These are phyloP conservation scores for Acrobasis repandana DNA, from an alignment of 2,888 invertebrate species.

Conservation along the genomic window DNA sequence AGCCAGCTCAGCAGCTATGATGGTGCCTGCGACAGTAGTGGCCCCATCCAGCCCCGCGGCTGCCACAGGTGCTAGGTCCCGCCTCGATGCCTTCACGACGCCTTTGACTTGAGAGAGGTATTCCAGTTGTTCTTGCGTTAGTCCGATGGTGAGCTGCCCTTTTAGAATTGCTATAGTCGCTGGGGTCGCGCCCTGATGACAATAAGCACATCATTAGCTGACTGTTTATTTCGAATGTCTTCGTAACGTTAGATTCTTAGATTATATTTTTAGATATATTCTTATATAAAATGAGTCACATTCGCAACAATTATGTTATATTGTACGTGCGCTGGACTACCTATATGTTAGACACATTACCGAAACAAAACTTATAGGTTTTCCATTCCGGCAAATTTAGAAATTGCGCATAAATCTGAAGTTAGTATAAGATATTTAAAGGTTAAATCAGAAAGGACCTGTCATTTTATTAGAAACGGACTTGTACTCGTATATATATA, in stretches of 20 bases:
- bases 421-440: too few species aligned
- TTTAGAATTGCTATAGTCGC: conserved; percentile 95
- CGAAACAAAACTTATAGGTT: too few species aligned
- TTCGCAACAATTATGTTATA: too few species aligned
- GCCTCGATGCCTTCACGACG: conserved; percentile 91
- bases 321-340: too few species aligned
- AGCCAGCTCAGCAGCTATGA: conserved; percentile 90
- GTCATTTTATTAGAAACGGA: too few species aligned
- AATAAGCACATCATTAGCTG: not conserved
- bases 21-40: conserved; percentile 98
- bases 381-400: too few species aligned
- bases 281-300: too few species aligned
- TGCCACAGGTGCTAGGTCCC: conserved; percentile 91
- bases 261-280: too few species aligned
- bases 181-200: conserved; percentile 89
- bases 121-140: conserved; percentile 85
- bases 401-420: too few species aligned
- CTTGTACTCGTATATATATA: not conserved
- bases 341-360: too few species aligned
- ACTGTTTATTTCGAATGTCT: not conserved
- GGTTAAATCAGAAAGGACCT: too few species aligned
- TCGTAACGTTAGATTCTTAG: too few species aligned
- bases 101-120: conserved; percentile 83
- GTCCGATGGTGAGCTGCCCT: conserved; percentile 92
- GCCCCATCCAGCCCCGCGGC: conserved; percentile 91